Percentiles rank a stretch among this genome's conserved stretches.
phyloP scores from a whole-genome alignment of 2,113 vertebrate species.

The Budorcas taxicolor region DNA sequence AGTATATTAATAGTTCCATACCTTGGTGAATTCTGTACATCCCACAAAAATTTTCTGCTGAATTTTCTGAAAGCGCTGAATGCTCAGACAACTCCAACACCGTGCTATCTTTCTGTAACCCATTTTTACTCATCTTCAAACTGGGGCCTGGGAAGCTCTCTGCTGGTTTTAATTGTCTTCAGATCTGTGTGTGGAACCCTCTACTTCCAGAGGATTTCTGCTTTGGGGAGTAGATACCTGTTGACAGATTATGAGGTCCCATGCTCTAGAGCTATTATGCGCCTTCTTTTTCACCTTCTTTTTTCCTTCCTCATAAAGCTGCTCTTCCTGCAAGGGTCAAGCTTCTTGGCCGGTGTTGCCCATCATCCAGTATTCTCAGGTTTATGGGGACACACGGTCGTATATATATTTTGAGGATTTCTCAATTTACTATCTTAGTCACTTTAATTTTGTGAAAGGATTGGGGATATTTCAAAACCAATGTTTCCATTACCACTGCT shows the following conservation, averaged over 20 bases:
- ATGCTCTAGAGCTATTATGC: not conserved
- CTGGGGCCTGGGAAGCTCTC: not conserved
- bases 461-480: not conserved
- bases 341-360: not conserved
- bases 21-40: not conserved
- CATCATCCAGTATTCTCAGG: not conserved
- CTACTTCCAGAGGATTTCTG: not conserved
- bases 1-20: not conserved
- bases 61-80: not conserved
- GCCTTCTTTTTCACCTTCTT: not conserved
- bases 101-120: not conserved
- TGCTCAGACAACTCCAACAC: not conserved
- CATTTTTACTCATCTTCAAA: not conserved
- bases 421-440: not conserved
- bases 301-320: not conserved
- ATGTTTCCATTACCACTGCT: not conserved
- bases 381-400: not conserved
- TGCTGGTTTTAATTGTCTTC: not conserved
- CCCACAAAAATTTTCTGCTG: not conserved
- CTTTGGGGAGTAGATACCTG: not conserved
- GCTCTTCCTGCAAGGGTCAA: not conserved
- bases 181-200: not conserved
- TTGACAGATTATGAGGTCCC: not conserved
- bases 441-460: not conserved
- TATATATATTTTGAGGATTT: not conserved